Base-by-base conservation (phyloP, 2,113 vertebrate genomes). In the Stegostoma tigrinum region DNA sequence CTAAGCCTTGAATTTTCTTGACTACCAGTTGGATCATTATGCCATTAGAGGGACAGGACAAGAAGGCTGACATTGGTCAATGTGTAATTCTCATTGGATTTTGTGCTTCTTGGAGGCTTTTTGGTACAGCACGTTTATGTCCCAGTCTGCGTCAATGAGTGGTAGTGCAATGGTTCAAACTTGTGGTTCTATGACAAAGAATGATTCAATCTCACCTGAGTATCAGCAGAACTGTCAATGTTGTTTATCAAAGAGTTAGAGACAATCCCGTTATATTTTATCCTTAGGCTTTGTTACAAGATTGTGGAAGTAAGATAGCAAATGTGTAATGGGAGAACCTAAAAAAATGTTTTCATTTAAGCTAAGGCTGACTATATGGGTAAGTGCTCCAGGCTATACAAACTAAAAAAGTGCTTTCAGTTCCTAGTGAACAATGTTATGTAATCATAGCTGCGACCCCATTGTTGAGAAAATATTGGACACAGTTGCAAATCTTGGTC, bases 291-390 rank as follows among this genome's bases (percentile, higher is more conserved):
- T 24, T 64, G 15, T 90, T 90, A 27, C 87, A 90, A 90, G 55
- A 52, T 87, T 48, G 21, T 87, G 5, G n/a, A 64, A 64, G 52
- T 90, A 14, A 3, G 87, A 90, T n/a, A 64, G 87, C 55, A 93
- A 38, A 17, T 93, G n/a, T 93, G 89, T 23, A 93, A 38, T 23
- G 34, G 89, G 89, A 93, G 61, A 93, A 23, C n/a, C 17, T 23
- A 38, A 38, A 93, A n/a, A 93, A 38, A 93, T 66, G 15, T 91
- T 91, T 91, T 67, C 55, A 66, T 67, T 93, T 93, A 66, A 93
- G 34, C 64, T 67, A 66, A 93, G 38, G 89, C 89, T 66, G 89
- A 34, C 7, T 66, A n/a, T n/a, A 5, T 91, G 55, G 61, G 55
- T 91, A 7, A 91, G n/a, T 91, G 55, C 55, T 66, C 61, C 34